These are phyloP conservation scores for Nymphalis io DNA, from an alignment of 1,140 invertebrate species.

Conservation along the genomic window DNA sequence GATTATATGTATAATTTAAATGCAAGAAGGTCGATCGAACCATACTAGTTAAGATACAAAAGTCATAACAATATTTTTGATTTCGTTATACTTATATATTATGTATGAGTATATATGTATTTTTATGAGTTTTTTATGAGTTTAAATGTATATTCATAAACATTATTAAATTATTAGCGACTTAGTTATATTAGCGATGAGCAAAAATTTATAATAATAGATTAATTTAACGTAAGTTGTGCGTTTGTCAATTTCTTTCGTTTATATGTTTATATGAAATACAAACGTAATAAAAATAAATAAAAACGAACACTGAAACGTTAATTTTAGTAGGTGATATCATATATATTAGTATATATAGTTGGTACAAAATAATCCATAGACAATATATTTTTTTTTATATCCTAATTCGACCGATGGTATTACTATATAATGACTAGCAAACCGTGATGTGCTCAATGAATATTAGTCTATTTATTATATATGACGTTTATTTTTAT, in stretches of 20 bases:
- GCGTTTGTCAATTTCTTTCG: conserved; percentile 53
- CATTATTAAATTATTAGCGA: conserved; percentile 7
- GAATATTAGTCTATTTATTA: conserved; percentile 48
- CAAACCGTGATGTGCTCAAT: conserved; percentile 69
- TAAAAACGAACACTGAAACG: background rate
- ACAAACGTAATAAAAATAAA: conserved; percentile 8
- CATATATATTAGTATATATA: background rate
- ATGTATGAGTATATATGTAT: background rate
- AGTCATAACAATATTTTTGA: background rate
- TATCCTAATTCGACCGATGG: conserved; percentile 18
- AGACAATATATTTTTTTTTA: conserved; percentile 6
- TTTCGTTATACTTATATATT: background rate
- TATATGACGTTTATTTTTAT: conserved; percentile 15
- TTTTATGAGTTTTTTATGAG: too few relatives aligned
- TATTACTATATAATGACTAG: conserved; percentile 50
- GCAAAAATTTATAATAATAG: conserved; percentile 33
- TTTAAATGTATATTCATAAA: background rate
- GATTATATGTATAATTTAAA: too few relatives aligned
- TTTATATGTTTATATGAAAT: conserved; percentile 20
- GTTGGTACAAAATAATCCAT: background rate
- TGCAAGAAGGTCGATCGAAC: too few relatives aligned
- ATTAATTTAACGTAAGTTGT: conserved; percentile 45
- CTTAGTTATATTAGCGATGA: conserved; percentile 23
- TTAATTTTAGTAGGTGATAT: too few relatives aligned
- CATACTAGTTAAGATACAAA: too few relatives aligned